Conservation (phyloP, 1,140 invertebrate species). For the Aphaenogaster ashmeadi region DNA sequence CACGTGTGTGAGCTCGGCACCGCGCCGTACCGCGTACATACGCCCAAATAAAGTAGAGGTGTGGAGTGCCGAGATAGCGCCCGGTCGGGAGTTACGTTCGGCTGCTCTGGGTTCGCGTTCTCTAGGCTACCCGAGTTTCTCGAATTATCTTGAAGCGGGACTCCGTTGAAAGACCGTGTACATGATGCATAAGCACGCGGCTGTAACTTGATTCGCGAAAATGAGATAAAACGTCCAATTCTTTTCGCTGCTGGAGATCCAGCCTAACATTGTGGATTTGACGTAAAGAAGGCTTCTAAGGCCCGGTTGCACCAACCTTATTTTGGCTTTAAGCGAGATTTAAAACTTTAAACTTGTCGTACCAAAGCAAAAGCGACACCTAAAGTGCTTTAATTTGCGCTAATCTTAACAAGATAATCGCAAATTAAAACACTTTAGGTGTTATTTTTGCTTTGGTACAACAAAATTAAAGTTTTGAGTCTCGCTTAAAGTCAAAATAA, state of each 20-base stretch:
- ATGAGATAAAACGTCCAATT: background rate
- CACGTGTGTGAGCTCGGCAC: slow-evolving; percentile 15
- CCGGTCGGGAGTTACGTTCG: slow-evolving; percentile 57
- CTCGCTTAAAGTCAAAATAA: too few species aligned
- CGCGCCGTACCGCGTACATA: slow-evolving; percentile 49
- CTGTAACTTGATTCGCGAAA: slow-evolving; percentile 21
- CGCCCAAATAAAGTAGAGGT: slow-evolving; percentile 81
- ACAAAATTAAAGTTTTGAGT: too few species aligned
- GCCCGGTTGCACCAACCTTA: background rate
- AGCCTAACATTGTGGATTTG: background rate
- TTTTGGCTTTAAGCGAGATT: too few species aligned
- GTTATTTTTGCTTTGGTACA: too few species aligned
- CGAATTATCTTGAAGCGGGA: slow-evolving; percentile 36
- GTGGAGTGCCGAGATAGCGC: slow-evolving; percentile 80
- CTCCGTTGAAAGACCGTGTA: background rate
- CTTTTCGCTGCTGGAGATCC: too few species aligned
- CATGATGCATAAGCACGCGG: background rate
- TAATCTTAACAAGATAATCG: too few species aligned
- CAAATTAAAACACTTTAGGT: too few species aligned
- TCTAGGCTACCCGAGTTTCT: slow-evolving; percentile 21
- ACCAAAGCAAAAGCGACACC: too few species aligned
- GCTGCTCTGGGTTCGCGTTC: slow-evolving; percentile 9
- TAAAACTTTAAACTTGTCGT: too few species aligned
- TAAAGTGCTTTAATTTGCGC: too few species aligned
- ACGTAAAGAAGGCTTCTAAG: background rate